These are phyloP conservation scores for Conus ventricosus DNA, from an alignment of 1,140 invertebrate species.

Conservation along the genomic window DNA sequence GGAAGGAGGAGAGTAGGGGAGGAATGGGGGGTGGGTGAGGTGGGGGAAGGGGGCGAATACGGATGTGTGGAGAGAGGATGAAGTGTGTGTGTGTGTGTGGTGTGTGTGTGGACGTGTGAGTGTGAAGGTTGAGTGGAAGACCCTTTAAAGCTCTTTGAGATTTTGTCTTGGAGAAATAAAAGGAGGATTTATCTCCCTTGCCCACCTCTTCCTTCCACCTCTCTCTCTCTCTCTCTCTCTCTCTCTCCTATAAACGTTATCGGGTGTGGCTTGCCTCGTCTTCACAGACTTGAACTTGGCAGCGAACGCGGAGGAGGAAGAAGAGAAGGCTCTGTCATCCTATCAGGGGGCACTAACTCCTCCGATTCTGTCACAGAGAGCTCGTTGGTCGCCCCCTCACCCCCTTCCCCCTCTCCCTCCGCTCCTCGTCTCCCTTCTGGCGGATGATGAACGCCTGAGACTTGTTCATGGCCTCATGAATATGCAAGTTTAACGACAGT, in stretches of 20 bases:
- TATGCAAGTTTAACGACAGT: constrained; percentile 13
- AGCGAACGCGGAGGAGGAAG: neutral
- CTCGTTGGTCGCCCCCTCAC: neutral
- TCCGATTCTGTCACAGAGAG: neutral
- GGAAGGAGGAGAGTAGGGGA: no score
- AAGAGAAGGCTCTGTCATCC: neutral
- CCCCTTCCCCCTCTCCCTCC: neutral
- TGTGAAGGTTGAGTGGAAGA: no score
- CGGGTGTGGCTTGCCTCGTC: neutral
- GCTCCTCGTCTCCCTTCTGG: neutral
- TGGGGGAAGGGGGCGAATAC: no score
- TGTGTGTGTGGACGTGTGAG: no score
- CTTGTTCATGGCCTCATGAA: constrained; percentile 9
- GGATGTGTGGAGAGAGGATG: no score
- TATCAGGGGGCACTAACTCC: neutral
- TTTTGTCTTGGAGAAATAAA: no score
- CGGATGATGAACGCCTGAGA: neutral
- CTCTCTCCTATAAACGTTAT: neutral
- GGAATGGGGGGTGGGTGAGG: no score
- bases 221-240: neutral
- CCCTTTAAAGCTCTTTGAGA: no score
- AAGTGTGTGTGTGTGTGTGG: no score
- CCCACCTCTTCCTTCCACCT: neutral
- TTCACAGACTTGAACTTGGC: neutral
- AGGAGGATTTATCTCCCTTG: neutral